Percentiles rank a stretch among this genome's conserved stretches.
These are phyloP conservation scores for Nothobranchius kuhntae DNA, from an alignment of 2,113 vertebrate species.

Conservation along the genomic window DNA sequence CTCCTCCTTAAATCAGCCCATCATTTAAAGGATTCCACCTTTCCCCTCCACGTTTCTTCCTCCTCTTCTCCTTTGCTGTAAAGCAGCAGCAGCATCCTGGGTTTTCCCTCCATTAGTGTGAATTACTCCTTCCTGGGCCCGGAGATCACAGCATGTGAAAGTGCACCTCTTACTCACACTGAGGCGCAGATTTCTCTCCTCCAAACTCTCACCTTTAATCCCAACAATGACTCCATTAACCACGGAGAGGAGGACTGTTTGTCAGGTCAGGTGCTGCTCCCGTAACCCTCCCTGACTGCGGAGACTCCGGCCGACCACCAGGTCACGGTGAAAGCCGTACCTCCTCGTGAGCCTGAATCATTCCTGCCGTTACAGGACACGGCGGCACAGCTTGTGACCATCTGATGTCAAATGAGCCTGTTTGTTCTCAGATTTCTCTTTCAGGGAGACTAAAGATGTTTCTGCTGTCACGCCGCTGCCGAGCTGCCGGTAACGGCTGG, in stretches of 20 bases:
- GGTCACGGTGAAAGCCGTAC: conserved; percentile 22
- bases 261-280: neutral
- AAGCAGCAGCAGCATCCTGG: conserved; percentile 3
- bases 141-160: conserved; percentile 31
- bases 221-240: conserved; percentile 44
- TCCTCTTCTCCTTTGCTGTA: neutral
- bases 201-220: conserved; percentile 34
- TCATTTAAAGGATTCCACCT: neutral
- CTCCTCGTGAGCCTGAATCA: conserved; percentile 28
- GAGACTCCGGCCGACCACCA: conserved; percentile 2
- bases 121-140: conserved; percentile 38
- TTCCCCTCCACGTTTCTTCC: neutral
- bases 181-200: conserved; percentile 25
- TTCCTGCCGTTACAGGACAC: conserved; percentile 32
- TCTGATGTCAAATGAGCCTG: conserved; percentile 52
- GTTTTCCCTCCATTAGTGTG: conserved; percentile 47
- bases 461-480: conserved; percentile 15
- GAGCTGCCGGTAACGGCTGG: no score
- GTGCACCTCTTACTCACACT: conserved; percentile 34
- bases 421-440: conserved; percentile 38
- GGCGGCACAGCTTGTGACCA: conserved; percentile 24
- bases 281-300: conserved; percentile 13
- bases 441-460: conserved; percentile 3
- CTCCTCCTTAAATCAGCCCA: no score
- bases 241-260: neutral